Percentiles rank a stretch among this genome's conserved stretches.
Evolutionary conservation across 2,797 vertebrate genomes (phyloP).

Genomic region (Coregonus ussuriensis): DNA sequence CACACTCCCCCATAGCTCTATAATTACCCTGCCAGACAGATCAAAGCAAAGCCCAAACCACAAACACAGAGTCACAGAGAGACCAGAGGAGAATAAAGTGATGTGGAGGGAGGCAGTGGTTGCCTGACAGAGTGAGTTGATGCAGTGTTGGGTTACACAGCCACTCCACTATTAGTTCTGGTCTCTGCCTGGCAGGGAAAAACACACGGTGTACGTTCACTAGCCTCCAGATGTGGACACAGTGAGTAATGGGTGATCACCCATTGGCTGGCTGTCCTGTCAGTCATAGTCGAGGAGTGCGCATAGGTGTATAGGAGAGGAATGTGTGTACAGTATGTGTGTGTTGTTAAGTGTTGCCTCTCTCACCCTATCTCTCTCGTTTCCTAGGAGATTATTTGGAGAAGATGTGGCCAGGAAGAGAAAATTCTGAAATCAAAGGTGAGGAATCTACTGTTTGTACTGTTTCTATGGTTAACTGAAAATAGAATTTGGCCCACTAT

Average conservation of each 20-base stretch:
- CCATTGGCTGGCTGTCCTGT: constrained; percentile 39
- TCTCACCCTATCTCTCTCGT: constrained; percentile 25
- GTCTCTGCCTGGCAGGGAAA: constrained; percentile 46
- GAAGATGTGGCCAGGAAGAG: constrained; percentile 80
- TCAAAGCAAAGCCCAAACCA: constrained; percentile 40
- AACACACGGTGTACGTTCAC: constrained; percentile 33
- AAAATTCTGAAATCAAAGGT: constrained; percentile 81
- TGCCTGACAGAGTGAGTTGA: constrained; percentile 46
- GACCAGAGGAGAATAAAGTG: constrained; percentile 49
- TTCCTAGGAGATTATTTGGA: constrained; percentile 78
- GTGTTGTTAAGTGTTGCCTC: constrained; percentile 1
- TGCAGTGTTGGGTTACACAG: constrained; percentile 74
- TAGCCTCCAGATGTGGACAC: constrained; percentile 55
- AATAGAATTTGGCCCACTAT: not conserved
- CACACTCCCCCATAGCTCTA: constrained; percentile 36
- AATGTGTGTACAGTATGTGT: not conserved
- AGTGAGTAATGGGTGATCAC: constrained; percentile 1
- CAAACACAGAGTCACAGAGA: constrained; percentile 50
- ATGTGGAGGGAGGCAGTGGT: constrained; percentile 60
- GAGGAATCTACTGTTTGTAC: constrained; percentile 25
- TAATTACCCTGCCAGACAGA: constrained; percentile 67
- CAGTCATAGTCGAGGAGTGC: constrained; percentile 17
- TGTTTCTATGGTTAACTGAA: not conserved
- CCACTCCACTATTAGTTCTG: constrained; percentile 60
- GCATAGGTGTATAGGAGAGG: not conserved